Percentiles rank a stretch among this genome's conserved stretches.
Evolutionary conservation across 2,113 vertebrate genomes (phyloP).

Genomic region (Cricetomys ansorgei): DNA sequence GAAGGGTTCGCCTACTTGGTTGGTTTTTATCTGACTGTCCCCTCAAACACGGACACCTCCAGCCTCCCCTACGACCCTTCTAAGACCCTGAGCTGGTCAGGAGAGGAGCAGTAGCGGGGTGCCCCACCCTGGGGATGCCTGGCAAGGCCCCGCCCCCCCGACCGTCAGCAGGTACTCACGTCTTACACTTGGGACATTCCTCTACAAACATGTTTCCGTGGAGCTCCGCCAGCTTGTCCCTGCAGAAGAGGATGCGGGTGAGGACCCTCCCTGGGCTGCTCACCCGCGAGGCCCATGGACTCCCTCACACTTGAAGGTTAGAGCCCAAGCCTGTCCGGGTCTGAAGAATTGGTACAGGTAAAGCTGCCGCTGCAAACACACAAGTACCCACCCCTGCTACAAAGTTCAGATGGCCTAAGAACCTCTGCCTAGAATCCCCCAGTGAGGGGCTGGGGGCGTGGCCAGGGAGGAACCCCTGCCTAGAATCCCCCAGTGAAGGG

Average conservation of each 20-base stretch:
- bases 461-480: too few species aligned
- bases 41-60: background rate
- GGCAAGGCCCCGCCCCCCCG: too few species aligned
- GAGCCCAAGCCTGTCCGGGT: too few species aligned
- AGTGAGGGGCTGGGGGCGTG: too few species aligned
- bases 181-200: constrained; percentile 97
- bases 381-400: background rate
- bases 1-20: background rate
- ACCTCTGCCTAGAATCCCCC: too few species aligned
- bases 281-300: background rate
- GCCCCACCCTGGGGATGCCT: background rate
- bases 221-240: constrained; percentile 95
- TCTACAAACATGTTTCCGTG: constrained; percentile 99
- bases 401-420: too few species aligned
- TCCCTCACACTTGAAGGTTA: background rate
- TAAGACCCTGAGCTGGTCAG: background rate
- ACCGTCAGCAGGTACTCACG: constrained; percentile 84
- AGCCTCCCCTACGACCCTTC: background rate
- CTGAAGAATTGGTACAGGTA: background rate
- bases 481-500: too few species aligned
- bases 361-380: background rate
- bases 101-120: background rate
- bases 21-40: background rate
- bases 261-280: background rate
- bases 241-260: constrained; percentile 71